Evolutionary conservation across 2,888 invertebrate genomes (phyloP), one percentile per base, ranked within the genome.

Genomic region (Tachina fera): DNA sequence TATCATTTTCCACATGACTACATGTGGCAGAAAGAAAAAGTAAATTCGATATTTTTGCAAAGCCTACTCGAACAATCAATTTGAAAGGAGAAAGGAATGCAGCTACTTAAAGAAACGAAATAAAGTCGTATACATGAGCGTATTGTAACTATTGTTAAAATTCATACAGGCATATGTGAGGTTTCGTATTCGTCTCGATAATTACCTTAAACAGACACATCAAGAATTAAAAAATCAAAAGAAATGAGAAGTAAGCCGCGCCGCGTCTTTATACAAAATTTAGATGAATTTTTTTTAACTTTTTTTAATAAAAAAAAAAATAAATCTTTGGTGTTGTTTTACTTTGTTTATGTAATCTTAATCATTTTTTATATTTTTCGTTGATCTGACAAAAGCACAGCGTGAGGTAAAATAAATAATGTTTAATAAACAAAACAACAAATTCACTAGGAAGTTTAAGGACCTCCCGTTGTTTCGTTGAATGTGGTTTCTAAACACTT

Each of bases 1-100:
- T 74, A 84, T 77, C 68, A 91, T 89, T 89, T 91, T 91, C 90
- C 91, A 91, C 91, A 90, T 90, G 91, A 91, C 88, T 90, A 88
- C 88, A 89, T 53, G 3, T 83, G 67, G 82, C 67, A 88, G 87
- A 83, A 77, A 77, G 16, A 14, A 74, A 71, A 77, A 77, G 11
- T 71, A 72, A 76, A 86, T 83, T 76, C 51, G 86, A 86, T 86
- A 83, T 83, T 83, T 85, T 83, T 41, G 51, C 65, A 63, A 61
- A 67, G 53, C 49, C 51, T 31, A 60, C 39, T 43, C 14, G 41
- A 63, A 76, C 72, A 72, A 77, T 51, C 13, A 68, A 68, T 61
- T 61, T 47, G 9, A 65, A 41, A 68, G 53, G 49, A 71, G 72
- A n/a, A 51, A 72, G 60, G 31, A 31, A 31, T 31, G 76, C 47